Evolutionary conservation across 2,113 vertebrate genomes (phyloP), one percentile per base, ranked within the genome.

Genomic region (Phoxinus phoxinus): DNA sequence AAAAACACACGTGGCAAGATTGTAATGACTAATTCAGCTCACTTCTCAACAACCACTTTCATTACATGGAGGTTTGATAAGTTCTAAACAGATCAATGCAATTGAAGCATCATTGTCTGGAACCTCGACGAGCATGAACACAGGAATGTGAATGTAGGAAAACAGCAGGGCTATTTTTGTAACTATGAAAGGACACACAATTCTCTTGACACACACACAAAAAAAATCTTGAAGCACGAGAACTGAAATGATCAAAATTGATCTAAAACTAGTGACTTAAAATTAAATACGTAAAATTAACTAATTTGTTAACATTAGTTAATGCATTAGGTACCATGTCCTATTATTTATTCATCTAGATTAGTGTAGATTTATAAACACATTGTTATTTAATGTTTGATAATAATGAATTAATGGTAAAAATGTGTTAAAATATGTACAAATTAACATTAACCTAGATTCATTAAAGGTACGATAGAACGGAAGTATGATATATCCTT

Each of bases 161-260:
- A 79, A 59, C 19, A 79, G 30, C 44, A 53, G 79, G 76, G 41
- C 37, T 85, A 74, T 84, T 88, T 84, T 56, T 65, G 84, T 48
- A 51, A 21, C 37, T 76, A 76, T 30, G 61, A 79, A 59, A 86
- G n/a, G 51, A 72, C 67, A 71, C 35, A 12, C 41, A 83, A 30
- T 73, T 51, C 11, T 63, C 25, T 30, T 32, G 37, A 79, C 12
- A n/a, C 35, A 41, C 4, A 48, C 46, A 44, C 1, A 41, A 41
- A 1, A 25, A 27, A 30, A 13, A 63, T 51, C 46, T 53, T 48
- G n/a, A 75, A 51, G 21, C 25, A 81, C n/a, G 59, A 81, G 74
- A 19, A 87, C 3, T 35, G 30, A 56, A 37, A 56, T 27, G 32
- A 75, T 67, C 32, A 1, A 37, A 83, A 77, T 11, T 23, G 6